A percentile compares a stretch with the other conserved stretches of the same genome.
Conservation (phyloP, 2,888 invertebrate genomes). For the Achlya flavicornis region DNA sequence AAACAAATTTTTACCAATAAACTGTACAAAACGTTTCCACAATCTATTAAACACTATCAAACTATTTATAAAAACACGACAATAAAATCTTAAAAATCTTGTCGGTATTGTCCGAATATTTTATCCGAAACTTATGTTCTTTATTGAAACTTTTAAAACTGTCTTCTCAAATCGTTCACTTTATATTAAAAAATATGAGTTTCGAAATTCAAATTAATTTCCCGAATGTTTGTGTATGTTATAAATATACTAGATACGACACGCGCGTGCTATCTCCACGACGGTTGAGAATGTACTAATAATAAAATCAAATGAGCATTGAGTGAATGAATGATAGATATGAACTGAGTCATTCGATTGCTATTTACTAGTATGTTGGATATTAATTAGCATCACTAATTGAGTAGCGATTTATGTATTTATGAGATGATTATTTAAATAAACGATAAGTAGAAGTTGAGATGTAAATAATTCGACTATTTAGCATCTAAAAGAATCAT, state of each 20-base stretch:
- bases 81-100: neutral
- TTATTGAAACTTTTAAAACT: neutral
- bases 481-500: neutral
- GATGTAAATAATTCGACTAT: neutral
- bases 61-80: slow-evolving; percentile 4
- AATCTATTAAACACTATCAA: neutral
- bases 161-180: neutral
- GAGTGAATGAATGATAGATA: slow-evolving; percentile 7
- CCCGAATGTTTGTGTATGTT: neutral
- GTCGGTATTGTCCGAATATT: neutral
- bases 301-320: neutral
- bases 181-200: neutral
- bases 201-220: slow-evolving; percentile 1
- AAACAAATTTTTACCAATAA: neutral
- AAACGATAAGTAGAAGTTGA: neutral
- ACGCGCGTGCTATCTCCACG: neutral
- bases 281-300: neutral
- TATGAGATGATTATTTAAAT: neutral
- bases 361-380: neutral
- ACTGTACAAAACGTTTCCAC: neutral
- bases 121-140: neutral
- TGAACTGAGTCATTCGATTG: neutral
- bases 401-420: neutral
- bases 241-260: slow-evolving; percentile 5
- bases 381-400: neutral